Percentiles rank a stretch among this genome's conserved stretches.
Evolutionary conservation across 1,140 invertebrate species (phyloP).

Genomic region (Procambarus virginalis): DNA sequence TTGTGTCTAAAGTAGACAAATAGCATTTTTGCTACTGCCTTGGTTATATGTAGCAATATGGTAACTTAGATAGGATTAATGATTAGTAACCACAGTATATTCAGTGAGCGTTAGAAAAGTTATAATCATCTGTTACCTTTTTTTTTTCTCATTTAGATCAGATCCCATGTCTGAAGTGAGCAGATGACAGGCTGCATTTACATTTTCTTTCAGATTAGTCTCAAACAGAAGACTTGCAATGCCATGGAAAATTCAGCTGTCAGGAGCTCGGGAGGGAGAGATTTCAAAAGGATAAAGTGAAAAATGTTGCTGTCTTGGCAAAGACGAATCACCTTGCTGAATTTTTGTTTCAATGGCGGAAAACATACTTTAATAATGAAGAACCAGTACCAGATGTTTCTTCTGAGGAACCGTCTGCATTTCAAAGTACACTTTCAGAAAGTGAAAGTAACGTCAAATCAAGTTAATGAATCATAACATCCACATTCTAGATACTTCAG

Average conservation of each 20-base stretch:
- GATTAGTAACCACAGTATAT: too few relatives aligned
- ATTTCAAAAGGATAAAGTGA: constrained; percentile 1
- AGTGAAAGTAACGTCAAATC: not conserved
- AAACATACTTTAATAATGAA: not conserved
- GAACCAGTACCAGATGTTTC: constrained; percentile 11
- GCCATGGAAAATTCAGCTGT: constrained; percentile 4
- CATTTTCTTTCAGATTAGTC: too few relatives aligned
- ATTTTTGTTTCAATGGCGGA: not conserved
- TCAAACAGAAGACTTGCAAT: not conserved
- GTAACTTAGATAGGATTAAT: too few relatives aligned
- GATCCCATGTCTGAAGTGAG: too few relatives aligned
- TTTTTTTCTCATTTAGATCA: too few relatives aligned
- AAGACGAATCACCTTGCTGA: not conserved
- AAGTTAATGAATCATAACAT: constrained; percentile 5
- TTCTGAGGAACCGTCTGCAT: not conserved
- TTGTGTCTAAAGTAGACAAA: too few relatives aligned
- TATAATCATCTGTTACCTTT: too few relatives aligned
- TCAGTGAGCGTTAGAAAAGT: too few relatives aligned
- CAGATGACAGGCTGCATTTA: too few relatives aligned
- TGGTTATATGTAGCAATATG: too few relatives aligned
- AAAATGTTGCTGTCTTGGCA: not conserved
- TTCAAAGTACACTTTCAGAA: not conserved
- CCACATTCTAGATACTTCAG: constrained; percentile 10
- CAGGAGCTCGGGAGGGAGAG: not conserved
- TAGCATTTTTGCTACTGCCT: too few relatives aligned